Conservation (phyloP, 2,888 invertebrate species). For the Mythimna albipuncta region DNA sequence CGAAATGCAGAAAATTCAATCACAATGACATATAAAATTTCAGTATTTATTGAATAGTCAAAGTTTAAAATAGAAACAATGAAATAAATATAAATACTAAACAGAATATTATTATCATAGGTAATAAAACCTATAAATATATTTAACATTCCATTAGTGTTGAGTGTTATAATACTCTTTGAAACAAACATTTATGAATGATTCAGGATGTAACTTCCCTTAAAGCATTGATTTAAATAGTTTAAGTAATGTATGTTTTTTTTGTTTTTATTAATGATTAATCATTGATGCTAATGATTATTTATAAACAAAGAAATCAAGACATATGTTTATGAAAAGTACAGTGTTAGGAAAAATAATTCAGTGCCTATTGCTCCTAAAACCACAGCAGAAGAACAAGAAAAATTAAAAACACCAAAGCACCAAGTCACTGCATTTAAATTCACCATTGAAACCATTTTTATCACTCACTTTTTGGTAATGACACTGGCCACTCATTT, state of each 20-base stretch:
- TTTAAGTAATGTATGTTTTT: background rate
- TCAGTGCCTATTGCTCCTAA: background rate
- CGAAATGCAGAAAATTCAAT: background rate
- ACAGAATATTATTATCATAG: background rate
- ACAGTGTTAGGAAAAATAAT: background rate
- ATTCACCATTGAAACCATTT: conserved; percentile 44
- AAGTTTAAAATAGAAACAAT: background rate
- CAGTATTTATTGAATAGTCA: background rate
- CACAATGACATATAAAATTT: background rate
- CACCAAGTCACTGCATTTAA: conserved; percentile 23
- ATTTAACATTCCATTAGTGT: background rate
- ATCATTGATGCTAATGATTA: background rate
- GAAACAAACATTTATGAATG: background rate
- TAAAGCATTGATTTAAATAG: background rate
- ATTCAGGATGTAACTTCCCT: background rate
- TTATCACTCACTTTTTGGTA: conserved; percentile 47
- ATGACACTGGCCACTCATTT: conserved; percentile 54
- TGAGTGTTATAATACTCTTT: background rate
- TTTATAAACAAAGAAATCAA: background rate
- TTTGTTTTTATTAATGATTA: background rate
- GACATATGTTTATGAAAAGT: background rate
- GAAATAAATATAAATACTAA: background rate
- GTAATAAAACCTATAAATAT: background rate
- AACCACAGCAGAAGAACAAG: background rate
- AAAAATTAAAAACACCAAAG: conserved; percentile 16